Base-by-base conservation (phyloP, 1,140 invertebrate genomes). In the Cryptotermes secundus region DNA sequence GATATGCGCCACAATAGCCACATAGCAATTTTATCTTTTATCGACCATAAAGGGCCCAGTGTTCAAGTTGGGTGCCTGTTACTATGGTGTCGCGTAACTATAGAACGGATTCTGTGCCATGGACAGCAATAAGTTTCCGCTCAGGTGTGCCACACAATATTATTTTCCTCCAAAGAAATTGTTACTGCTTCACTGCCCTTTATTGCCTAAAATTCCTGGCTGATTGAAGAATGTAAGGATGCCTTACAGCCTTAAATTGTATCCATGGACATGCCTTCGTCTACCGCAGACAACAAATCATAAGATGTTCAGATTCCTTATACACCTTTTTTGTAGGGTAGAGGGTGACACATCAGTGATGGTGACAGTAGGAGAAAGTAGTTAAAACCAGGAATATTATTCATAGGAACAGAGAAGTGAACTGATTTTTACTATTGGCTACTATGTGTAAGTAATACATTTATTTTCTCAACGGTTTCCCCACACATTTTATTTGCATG, bases 71-170 rank as follows among this genome's bases (percentile, higher is more conserved):
- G 26, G n/a, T 72, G 59, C 53, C 19, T 59, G 19, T 22, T 22
- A 7, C 59, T 72, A 14, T 72, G 31, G 59, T 22, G 45, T 72
- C 59, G 14, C 7, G 2, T 72, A 9, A 6, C 0, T 72, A 26
- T 72, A 14, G 6, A 72, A 26, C 59, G 16, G 45, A 16, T 49
- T 12, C 14, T 72, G 59, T 31, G 26, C 59, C n/a, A 14, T 31
- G 31, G 26, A 14, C 10, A 72, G 59, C 59, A 72, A 72, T 72
- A 72, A 31, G 59, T 72, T n/a, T 72, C 59, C 59, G 31, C 59
- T 72, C 59, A 72, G 59, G 59, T 72, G 59, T 72, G 59, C n/a
- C 59, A 72, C 59, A 31, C n/a, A 72, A 72, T n/a, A 26, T 31
- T 72, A 72, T 14, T 72, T 72, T 72, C 59, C 31, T 72, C 31